Percentiles rank a stretch among this genome's conserved stretches.
These are phyloP conservation scores for Zaprionus lachaisei DNA, from an alignment of 1,140 invertebrate genomes.

Conservation along the genomic window DNA sequence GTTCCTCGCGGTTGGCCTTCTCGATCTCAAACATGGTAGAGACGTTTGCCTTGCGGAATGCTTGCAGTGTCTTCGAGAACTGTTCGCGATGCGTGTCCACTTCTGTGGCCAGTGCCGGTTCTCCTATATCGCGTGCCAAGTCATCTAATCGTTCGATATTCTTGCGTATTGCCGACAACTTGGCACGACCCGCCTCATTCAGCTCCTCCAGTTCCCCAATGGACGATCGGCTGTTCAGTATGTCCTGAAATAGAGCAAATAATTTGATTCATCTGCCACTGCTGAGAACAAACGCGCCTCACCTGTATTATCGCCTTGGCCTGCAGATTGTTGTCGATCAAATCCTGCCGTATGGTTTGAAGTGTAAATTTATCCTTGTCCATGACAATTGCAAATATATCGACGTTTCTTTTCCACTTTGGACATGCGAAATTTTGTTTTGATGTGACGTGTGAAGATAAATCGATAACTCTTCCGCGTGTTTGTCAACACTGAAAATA, in stretches of 20 bases:
- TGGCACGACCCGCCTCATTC: conserved; percentile 89
- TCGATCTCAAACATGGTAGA: conserved; percentile 90
- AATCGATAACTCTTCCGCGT: conserved; percentile 19
- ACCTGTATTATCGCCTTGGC: conserved; percentile 92
- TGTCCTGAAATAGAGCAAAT: conserved; percentile 86
- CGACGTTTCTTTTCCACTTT: conserved; percentile 15
- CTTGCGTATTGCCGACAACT: conserved; percentile 88
- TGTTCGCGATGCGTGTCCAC: conserved; percentile 89
- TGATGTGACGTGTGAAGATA: conserved; percentile 40
- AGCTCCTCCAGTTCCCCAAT: conserved; percentile 89
- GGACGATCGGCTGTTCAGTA: conserved; percentile 88
- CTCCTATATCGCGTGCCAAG: conserved; percentile 88
- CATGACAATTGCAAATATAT: conserved; percentile 46
- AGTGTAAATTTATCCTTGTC: conserved; percentile 75
- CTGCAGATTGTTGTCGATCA: conserved; percentile 90
- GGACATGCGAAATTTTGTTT: conserved; percentile 31
- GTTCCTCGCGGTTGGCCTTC: conserved; percentile 89
- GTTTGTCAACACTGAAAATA: not conserved
- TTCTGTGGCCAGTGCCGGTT: conserved; percentile 87
- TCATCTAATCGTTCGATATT: conserved; percentile 89
- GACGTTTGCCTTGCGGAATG: conserved; percentile 92
- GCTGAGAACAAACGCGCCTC: conserved; percentile 51
- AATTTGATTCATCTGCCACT: not conserved
- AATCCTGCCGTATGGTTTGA: conserved; percentile 85
- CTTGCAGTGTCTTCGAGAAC: conserved; percentile 88